A percentile compares a stretch with the other conserved stretches of the same genome.
phyloP scores from a whole-genome alignment of 2,888 invertebrate genomes.

The Hypolimnas misippus region DNA sequence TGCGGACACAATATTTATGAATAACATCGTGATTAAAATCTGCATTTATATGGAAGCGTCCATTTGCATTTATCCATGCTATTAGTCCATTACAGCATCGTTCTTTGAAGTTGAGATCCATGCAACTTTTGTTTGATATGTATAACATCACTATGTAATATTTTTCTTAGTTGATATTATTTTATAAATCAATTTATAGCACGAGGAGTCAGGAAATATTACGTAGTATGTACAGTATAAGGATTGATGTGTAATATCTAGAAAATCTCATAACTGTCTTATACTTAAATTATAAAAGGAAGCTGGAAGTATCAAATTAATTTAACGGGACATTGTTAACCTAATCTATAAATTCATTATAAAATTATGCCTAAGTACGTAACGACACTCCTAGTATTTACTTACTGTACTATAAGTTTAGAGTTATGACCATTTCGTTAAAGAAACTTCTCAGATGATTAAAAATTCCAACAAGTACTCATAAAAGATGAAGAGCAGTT shows the following conservation, averaged over 20 bases:
- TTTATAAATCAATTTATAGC: background rate
- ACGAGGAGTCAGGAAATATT: too few species aligned
- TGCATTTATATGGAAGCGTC: slow-evolving; percentile 29
- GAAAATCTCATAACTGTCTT: too few species aligned
- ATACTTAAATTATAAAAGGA: too few species aligned
- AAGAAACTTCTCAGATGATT: background rate
- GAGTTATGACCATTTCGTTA: background rate
- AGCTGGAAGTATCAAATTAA: too few species aligned
- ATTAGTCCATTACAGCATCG: slow-evolving; percentile 15
- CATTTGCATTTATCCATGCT: slow-evolving; percentile 15
- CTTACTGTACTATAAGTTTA: background rate
- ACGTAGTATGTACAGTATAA: too few species aligned
- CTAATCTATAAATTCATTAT: too few species aligned
- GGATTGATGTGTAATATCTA: too few species aligned
- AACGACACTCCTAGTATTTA: too few species aligned
- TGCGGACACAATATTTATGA: slow-evolving; percentile 31
- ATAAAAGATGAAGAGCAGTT: too few species aligned
- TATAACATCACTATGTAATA: background rate
- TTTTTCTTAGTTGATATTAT: background rate
- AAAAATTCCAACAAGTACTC: background rate
- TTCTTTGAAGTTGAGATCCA: background rate
- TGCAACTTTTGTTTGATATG: background rate
- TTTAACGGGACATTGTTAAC: too few species aligned
- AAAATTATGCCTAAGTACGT: too few species aligned
- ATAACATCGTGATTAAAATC: slow-evolving; percentile 30